Evolutionary conservation across 2,113 vertebrate species (phyloP), one percentile per base, ranked within the genome.

Genomic region (Hydrochoerus hydrochaeris): DNA sequence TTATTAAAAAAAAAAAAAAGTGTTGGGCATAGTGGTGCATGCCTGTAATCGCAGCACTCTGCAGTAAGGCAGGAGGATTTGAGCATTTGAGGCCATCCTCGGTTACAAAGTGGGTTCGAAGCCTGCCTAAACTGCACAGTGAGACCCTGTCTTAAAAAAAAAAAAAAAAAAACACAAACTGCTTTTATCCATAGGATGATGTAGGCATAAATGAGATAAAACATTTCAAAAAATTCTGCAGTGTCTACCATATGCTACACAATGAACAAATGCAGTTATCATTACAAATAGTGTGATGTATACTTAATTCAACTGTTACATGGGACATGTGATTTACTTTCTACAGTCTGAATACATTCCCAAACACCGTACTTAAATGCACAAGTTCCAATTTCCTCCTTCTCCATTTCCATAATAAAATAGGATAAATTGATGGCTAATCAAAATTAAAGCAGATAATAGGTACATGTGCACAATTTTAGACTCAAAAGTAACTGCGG

Each of bases 391-490:
- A 63, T 54, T 92, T 95, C 49, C 30, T 93, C 90, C 81, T 82
- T 41, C n/a, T 38, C 28, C 44, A 32, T 30, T 30, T 91, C 41
- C 75, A 14, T 38, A 12, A 52, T 78, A 44, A 19, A 80, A 28
- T 24, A 73, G 57, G 7, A 69, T 88, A 62, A 63, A 54, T 11
- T 81, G 12, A 54, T n/a, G 63, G 3, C 54, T 65, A 60, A 87
- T 67, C 24, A 85, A 91, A 95, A 81, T 82, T 52, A 92, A 94
- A 93, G 22, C 16, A 93, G 12, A 60, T 8, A 92, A 44, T 65
- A 54, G 30, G 3, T 73, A 88, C 84, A 38, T 78, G 63, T 19
- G 2, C 60, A 46, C 60, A 62, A 62, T 60, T 89, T 32, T 95
- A 84, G 52, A 90, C 90, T 75, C 46, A 82, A 91, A 90, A 88